Evolutionary conservation across 2,888 invertebrate genomes (phyloP), one percentile per base, ranked within the genome.

Genomic region (Metalampra italica): DNA sequence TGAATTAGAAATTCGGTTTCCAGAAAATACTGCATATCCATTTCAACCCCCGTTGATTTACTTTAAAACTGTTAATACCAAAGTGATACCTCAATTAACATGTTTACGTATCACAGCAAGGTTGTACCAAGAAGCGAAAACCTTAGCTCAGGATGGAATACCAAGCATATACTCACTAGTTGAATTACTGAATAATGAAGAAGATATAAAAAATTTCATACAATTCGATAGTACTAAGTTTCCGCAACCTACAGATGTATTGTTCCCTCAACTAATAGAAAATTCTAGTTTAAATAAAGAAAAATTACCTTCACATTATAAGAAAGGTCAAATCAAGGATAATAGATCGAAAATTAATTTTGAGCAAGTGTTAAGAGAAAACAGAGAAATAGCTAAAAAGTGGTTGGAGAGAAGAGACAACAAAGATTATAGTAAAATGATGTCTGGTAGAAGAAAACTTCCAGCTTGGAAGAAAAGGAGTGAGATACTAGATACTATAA

Each of bases 1-100:
- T 90, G 93, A 88, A 68, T 82, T 96, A 62, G 96, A 96, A 89
- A 90, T 96, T 60, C 88, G 95, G 58, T 95, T 96, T 82, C 92
- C 93, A 0, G 88, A 91, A 57, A 91, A 92, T 66, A 92, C 92
- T 46, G 90, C 90, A 44, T 96, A 96, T 76, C 96, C 96, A 0
- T 93, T 91, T 64, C 94, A 95, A 76, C 90, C 94, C 0, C 95
- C 95, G 0, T 81, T 93, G 51, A 86, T 95, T 54, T 94, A 93
- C 66, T 80, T 95, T 38, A 93, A 92, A 80, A 90, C 92, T 0
- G 90, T 90, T 42, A 91, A 91, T 41, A 81, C 84, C 30, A 78
- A 70, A 52, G 85, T 92, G 47, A 88, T 94, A 56, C 94, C 95
- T 1, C 90, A 91, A 42, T 76, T 92, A 50, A 86, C 92, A 22